A percentile compares a stretch with the other conserved stretches of the same genome.
These are phyloP conservation scores for Galago senegalensis DNA, from an alignment of 2,797 vertebrate species.

Conservation along the genomic window DNA sequence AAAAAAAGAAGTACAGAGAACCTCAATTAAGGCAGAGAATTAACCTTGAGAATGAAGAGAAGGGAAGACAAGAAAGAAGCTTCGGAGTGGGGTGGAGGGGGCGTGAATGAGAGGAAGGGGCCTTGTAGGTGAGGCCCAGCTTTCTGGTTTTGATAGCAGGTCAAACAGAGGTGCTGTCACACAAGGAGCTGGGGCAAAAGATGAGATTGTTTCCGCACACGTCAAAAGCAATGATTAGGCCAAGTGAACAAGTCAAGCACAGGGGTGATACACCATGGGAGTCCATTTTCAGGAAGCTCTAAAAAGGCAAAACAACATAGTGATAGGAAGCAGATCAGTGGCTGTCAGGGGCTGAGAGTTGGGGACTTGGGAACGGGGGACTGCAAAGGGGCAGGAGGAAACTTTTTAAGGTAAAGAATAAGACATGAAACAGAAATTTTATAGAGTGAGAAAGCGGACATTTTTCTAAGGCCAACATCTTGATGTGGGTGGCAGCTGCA, in stretches of 20 bases:
- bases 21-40: neutral
- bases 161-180: neutral
- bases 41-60: neutral
- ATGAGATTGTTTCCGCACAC: neutral
- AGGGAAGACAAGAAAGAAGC: neutral
- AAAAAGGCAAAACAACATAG: neutral
- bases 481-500: neutral
- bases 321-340: conserved; percentile 1
- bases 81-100: accelerated
- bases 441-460: neutral
- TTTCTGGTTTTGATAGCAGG: neutral
- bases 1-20: neutral
- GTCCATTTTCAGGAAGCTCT: neutral
- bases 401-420: neutral
- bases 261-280: neutral
- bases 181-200: neutral
- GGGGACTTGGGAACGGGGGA: no score
- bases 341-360: neutral
- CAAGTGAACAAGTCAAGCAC: neutral
- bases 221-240: neutral
- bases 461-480: neutral
- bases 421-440: neutral
- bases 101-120: neutral
- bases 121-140: neutral
- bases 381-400: neutral